These are phyloP conservation scores for Pachymerium ferrugineum DNA, from an alignment of 2,888 invertebrate species.

Conservation along the genomic window DNA sequence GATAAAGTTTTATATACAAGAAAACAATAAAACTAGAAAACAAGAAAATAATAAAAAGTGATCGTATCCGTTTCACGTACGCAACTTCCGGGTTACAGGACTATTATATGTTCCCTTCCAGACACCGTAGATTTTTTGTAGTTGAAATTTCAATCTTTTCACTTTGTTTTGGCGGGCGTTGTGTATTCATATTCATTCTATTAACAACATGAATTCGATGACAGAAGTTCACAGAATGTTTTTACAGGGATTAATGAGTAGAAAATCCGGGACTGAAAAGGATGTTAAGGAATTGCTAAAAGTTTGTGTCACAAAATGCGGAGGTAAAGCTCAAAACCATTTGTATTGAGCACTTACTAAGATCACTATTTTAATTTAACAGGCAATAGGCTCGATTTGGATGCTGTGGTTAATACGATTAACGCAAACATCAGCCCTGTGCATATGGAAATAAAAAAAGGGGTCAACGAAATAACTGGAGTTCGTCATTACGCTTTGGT, in stretches of 20 bases:
- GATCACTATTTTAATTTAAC: not conserved
- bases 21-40: no score
- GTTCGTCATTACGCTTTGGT: conserved; percentile 44
- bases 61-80: no score
- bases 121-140: not conserved
- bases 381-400: not conserved
- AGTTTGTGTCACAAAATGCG: not conserved
- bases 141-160: not conserved
- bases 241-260: conserved; percentile 37
- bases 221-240: conserved; percentile 34
- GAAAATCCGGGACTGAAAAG: conserved; percentile 30
- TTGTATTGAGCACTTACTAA: not conserved
- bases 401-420: conserved; percentile 42
- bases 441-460: conserved; percentile 46
- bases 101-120: not conserved
- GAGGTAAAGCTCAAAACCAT: not conserved
- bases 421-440: conserved; percentile 42
- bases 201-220: conserved; percentile 10
- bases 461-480: conserved; percentile 44
- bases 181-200: not conserved
- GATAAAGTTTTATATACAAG: no score
- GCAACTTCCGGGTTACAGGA: no score
- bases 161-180: not conserved
- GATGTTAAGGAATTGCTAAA: not conserved
- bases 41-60: no score